phyloP scores from a whole-genome alignment of 2,888 invertebrate genomes.

The Stenolophus ochropezus region DNA sequence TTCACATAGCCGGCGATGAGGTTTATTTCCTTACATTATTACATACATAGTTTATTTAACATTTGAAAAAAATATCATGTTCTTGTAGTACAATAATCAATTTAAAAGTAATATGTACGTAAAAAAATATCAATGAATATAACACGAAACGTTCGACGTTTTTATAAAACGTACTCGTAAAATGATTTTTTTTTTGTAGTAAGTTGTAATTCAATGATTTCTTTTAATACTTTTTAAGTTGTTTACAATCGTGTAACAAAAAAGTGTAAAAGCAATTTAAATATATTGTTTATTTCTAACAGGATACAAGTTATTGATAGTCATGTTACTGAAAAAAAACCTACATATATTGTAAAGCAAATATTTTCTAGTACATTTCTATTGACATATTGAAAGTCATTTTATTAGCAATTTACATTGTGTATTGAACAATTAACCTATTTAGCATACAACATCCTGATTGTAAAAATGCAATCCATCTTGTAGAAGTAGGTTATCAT shows the following conservation, averaged over 20 bases:
- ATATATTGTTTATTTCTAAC: background rate
- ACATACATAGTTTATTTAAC: too few species aligned
- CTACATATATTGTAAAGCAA: background rate
- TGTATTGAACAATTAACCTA: slow-evolving; percentile 11
- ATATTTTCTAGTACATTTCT: slow-evolving; percentile 20
- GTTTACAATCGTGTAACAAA: background rate
- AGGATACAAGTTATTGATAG: background rate
- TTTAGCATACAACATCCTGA: slow-evolving; percentile 32
- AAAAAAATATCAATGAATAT: too few species aligned
- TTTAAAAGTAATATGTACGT: too few species aligned
- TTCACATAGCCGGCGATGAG: background rate
- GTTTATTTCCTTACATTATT: too few species aligned
- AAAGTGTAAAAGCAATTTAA: background rate
- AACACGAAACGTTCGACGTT: too few species aligned
- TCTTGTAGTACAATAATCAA: too few species aligned
- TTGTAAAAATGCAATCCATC: slow-evolving; percentile 36
- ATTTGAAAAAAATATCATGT: too few species aligned
- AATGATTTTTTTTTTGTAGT: too few species aligned
- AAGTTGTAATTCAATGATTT: background rate
- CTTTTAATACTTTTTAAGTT: background rate
- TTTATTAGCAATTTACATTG: slow-evolving; percentile 9
- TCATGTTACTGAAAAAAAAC: background rate
- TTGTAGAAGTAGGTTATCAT: slow-evolving; percentile 36
- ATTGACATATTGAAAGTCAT: slow-evolving; percentile 8
- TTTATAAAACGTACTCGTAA: too few species aligned